These are phyloP conservation scores for Teleiodes luculella DNA, from an alignment of 2,888 invertebrate species.

Conservation along the genomic window DNA sequence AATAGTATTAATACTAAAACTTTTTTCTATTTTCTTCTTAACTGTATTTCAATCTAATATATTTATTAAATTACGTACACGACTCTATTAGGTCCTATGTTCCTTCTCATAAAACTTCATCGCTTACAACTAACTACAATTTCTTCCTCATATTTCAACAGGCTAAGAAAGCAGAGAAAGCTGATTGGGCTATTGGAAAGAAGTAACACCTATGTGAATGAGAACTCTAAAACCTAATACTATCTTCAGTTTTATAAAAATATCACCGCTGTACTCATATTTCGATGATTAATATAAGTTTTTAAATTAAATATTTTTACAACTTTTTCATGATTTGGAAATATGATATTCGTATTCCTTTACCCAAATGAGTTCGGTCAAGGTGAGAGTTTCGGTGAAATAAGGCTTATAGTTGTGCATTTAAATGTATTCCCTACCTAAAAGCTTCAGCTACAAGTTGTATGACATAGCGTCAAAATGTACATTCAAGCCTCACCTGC, in stretches of 20 bases:
- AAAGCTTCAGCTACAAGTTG: constrained; percentile 39
- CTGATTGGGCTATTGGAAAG: constrained; percentile 83
- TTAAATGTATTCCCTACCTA: constrained; percentile 29
- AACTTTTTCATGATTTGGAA: constrained; percentile 31
- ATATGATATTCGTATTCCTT: constrained; percentile 35
- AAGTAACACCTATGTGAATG: constrained; percentile 67
- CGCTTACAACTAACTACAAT: constrained; percentile 28
- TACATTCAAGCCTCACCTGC: constrained; percentile 19
- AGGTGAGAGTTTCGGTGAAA: constrained; percentile 65
- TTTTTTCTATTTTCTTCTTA: no score
- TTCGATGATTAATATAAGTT: constrained; percentile 50
- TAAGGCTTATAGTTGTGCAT: constrained; percentile 45
- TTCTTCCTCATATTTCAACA: constrained; percentile 74
- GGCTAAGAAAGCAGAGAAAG: constrained; percentile 88
- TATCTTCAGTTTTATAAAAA: constrained; percentile 39
- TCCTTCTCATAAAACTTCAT: constrained; percentile 16
- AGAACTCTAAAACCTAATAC: constrained; percentile 25
- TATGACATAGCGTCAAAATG: constrained; percentile 2
- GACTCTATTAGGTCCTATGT: not conserved
- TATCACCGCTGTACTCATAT: constrained; percentile 32
- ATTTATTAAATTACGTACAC: no score
- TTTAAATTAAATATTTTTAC: constrained; percentile 54
- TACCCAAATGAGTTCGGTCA: constrained; percentile 32
- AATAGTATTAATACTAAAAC: no score
- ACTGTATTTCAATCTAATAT: no score